phyloP scores from a whole-genome alignment of 2,888 invertebrate species.

The Stenotaenia linearis region DNA sequence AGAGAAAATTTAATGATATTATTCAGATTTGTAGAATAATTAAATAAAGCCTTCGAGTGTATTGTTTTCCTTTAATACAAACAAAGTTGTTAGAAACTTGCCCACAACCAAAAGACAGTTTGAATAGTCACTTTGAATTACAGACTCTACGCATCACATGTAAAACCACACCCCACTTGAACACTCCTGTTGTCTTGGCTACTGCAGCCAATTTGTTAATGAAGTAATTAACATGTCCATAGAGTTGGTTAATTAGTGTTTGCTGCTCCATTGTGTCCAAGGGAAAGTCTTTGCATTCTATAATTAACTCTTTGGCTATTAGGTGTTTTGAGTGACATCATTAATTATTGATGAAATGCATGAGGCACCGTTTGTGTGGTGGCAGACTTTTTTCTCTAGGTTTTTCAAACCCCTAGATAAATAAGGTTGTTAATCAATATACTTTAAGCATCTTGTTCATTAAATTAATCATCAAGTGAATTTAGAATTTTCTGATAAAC shows the following conservation, averaged over 20 bases:
- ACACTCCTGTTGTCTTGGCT: not conserved
- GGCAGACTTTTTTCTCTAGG: not conserved
- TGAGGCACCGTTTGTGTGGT: not conserved
- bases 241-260: conserved; percentile 24
- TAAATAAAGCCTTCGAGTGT: not conserved
- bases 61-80: not conserved
- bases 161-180: conserved; percentile 10
- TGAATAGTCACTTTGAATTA: conserved; percentile 3
- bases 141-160: not conserved
- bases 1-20: too few relatives aligned
- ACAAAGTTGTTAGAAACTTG: not conserved
- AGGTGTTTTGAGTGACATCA: conserved; percentile 19
- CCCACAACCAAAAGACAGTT: not conserved
- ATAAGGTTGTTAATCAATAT: not conserved
- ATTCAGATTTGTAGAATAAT: too few relatives aligned
- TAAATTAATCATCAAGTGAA: too few relatives aligned
- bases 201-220: conserved; percentile 19
- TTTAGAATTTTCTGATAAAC: too few relatives aligned
- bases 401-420: not conserved
- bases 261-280: conserved; percentile 21
- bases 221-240: conserved; percentile 26
- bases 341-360: conserved; percentile 23
- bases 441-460: not conserved
- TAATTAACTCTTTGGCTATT: conserved; percentile 24
- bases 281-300: conserved; percentile 24